Percentiles rank a stretch among this genome's conserved stretches.
These are phyloP conservation scores for Gobius niger DNA, from an alignment of 2,113 vertebrate species.

Conservation along the genomic window DNA sequence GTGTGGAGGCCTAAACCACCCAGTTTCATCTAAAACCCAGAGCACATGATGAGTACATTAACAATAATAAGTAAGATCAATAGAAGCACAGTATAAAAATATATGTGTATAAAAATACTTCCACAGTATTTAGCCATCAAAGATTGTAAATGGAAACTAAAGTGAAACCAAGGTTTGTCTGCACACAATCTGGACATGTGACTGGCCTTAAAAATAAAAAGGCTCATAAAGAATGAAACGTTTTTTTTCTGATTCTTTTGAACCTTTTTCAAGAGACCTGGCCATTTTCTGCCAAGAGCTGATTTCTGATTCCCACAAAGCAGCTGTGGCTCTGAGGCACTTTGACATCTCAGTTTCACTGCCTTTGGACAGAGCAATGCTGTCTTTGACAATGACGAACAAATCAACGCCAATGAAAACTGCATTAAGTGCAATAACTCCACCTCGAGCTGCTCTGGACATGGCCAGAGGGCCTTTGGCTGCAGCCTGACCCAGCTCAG, in stretches of 20 bases:
- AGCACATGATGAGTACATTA: too few relatives aligned
- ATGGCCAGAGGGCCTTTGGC: constrained; percentile 26
- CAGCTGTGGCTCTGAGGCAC: constrained; percentile 51
- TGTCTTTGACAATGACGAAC: constrained; percentile 49
- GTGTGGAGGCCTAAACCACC: too few relatives aligned
- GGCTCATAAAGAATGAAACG: neutral
- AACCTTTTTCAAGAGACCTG: constrained; percentile 9
- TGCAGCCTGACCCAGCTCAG: constrained; percentile 42
- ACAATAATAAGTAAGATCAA: too few relatives aligned
- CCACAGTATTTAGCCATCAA: too few relatives aligned
- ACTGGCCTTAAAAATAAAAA: neutral
- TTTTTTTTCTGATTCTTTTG: neutral
- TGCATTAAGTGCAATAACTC: constrained; percentile 13
- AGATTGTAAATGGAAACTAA: too few relatives aligned
- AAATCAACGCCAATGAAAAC: constrained; percentile 55
- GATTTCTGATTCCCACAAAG: constrained; percentile 44
- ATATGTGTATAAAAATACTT: too few relatives aligned
- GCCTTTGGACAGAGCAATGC: constrained; percentile 45
- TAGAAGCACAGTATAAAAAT: too few relatives aligned
- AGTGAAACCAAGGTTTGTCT: too few relatives aligned
- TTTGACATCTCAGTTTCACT: constrained; percentile 14
- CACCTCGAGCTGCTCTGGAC: constrained; percentile 6
- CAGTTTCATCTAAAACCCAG: too few relatives aligned
- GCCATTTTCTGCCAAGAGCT: constrained; percentile 35
- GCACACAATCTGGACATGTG: too few relatives aligned